phyloP scores from a whole-genome alignment of 2,113 vertebrate species.

The Entosphenus tridentatus region DNA sequence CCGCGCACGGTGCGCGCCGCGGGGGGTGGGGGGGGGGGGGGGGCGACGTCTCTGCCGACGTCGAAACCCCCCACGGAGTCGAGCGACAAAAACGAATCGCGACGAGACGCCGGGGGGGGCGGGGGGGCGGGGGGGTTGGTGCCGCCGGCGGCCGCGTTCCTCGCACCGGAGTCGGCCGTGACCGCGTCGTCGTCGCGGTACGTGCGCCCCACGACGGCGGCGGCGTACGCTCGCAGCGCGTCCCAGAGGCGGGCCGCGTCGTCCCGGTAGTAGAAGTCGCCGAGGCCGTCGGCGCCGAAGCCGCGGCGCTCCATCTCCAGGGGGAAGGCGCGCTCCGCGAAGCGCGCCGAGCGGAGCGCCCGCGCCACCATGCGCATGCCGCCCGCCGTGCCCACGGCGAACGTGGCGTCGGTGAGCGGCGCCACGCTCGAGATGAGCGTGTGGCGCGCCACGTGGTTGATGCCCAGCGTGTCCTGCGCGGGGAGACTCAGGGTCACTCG shows the following conservation, averaged over 20 bases:
- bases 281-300: not conserved
- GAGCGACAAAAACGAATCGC: no score
- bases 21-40: no score
- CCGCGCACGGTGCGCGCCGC: no score
- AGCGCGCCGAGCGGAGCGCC: not conserved
- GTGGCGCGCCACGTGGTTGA: conserved; percentile 5
- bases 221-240: not conserved
- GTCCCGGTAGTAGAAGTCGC: not conserved
- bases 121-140: no score
- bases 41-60: no score
- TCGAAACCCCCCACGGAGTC: no score
- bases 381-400: conserved; percentile 1
- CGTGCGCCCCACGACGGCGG: not conserved
- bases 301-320: not conserved
- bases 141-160: no score
- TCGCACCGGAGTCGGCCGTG: no score
- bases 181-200: not conserved
- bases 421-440: not conserved
- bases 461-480: conserved; percentile 1
- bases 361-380: not conserved
- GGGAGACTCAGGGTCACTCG: not conserved
- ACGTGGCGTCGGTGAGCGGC: conserved; percentile 1
- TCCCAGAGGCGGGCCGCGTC: not conserved
- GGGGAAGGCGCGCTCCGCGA: not conserved
- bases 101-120: no score